phyloP scores from a whole-genome alignment of 2,113 vertebrate species.

The Barbus barbus region DNA sequence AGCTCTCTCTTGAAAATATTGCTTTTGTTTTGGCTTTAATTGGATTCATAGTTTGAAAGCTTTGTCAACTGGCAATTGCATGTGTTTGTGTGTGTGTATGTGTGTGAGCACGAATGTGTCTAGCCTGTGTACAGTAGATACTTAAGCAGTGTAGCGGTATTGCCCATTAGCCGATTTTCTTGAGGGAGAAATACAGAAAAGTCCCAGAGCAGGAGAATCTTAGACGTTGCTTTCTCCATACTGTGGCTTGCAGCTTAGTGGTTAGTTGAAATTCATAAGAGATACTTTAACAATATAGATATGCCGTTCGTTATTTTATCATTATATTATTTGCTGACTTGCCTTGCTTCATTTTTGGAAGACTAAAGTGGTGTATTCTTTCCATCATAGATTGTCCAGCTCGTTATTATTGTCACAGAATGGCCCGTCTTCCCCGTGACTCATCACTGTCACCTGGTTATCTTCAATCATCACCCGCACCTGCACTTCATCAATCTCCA shows the following conservation, averaged over 20 bases:
- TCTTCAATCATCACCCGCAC: too few species aligned
- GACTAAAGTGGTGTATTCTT: background rate
- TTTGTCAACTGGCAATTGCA: slow-evolving; percentile 48
- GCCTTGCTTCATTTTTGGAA: background rate
- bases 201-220: background rate
- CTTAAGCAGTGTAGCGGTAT: background rate
- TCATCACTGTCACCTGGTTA: too few species aligned
- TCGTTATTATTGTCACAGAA: too few species aligned
- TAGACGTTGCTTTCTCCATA: background rate
- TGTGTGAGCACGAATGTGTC: background rate
- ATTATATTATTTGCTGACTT: slow-evolving; percentile 19
- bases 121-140: slow-evolving; percentile 28
- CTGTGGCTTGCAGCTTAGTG: background rate
- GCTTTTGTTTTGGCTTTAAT: slow-evolving; percentile 70
- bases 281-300: background rate
- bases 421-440: too few species aligned
- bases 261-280: slow-evolving; percentile 31
- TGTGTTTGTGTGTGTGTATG: background rate
- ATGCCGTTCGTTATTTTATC: slow-evolving; percentile 6
- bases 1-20: slow-evolving; percentile 58
- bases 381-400: background rate
- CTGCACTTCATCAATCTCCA: too few species aligned
- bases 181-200: slow-evolving; percentile 11
- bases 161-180: slow-evolving; percentile 26
- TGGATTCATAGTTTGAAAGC: slow-evolving; percentile 64